These are phyloP conservation scores for Silurus aristotelis DNA, from an alignment of 2,797 vertebrate genomes.

Conservation along the genomic window DNA sequence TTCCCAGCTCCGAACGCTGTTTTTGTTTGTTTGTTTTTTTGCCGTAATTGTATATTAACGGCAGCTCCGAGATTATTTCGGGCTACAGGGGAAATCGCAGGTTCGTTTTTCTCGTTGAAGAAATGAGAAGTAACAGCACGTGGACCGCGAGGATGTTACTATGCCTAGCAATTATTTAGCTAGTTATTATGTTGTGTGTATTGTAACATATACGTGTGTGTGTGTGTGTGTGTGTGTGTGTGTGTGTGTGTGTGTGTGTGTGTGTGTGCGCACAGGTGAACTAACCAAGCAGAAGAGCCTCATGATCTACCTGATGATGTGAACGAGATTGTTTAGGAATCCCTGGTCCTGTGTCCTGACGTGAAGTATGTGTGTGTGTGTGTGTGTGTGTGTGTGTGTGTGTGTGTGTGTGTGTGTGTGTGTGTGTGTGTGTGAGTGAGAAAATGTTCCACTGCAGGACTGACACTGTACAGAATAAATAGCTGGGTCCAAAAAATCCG, in stretches of 20 bases:
- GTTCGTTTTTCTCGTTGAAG: neutral
- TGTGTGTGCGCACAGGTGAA: conserved; percentile 42
- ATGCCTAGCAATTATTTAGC: too few relatives aligned
- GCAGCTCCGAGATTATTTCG: neutral
- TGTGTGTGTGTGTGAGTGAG: conserved; percentile 12
- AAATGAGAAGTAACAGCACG: too few relatives aligned
- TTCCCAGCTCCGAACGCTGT: too few relatives aligned
- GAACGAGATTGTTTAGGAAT: conserved; percentile 77
- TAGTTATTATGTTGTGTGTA: neutral
- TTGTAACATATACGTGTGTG: neutral
- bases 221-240: too few relatives aligned
- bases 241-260: neutral
- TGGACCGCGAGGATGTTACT: too few relatives aligned
- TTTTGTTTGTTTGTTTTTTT: too few relatives aligned
- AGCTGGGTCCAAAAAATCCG: conserved; percentile 31
- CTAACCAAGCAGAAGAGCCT: conserved; percentile 53
- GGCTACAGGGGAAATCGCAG: neutral
- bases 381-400: conserved; percentile 17
- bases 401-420: conserved; percentile 29
- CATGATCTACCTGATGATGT: conserved; percentile 73
- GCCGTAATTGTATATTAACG: neutral
- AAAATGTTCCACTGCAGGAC: conserved; percentile 31
- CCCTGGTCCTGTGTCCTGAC: conserved; percentile 67
- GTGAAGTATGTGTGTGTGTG: conserved; percentile 36
- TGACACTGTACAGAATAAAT: conserved; percentile 48